Percentiles rank a stretch among this genome's conserved stretches.
phyloP scores from a whole-genome alignment of 1,140 invertebrate species.

The Sitobion miscanthi region DNA sequence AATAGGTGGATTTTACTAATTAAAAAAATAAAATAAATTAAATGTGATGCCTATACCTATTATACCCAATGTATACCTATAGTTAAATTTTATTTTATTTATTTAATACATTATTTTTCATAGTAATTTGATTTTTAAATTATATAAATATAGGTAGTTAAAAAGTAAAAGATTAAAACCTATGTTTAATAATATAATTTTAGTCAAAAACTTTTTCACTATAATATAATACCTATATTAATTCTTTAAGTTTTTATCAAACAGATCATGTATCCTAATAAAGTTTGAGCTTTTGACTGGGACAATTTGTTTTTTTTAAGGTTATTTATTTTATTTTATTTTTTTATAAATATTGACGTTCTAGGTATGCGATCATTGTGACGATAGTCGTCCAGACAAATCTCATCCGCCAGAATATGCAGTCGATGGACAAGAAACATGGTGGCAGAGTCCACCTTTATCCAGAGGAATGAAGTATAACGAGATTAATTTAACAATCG shows the following conservation, averaged over 20 bases:
- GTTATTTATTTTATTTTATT: not conserved
- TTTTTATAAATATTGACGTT: not conserved
- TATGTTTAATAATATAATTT: not conserved
- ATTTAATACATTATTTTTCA: too few species aligned
- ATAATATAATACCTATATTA: not conserved
- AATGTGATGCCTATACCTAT: too few species aligned
- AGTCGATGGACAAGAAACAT: slow-evolving; percentile 92
- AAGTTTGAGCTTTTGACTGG: not conserved
- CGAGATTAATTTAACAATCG: slow-evolving; percentile 95
- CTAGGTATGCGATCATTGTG: slow-evolving; percentile 93
- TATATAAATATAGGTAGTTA: too few species aligned
- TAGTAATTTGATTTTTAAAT: too few species aligned
- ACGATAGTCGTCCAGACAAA: slow-evolving; percentile 75
- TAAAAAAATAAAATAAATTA: too few species aligned
- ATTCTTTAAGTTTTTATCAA: not conserved
- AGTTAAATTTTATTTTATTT: too few species aligned
- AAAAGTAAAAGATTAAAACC: not conserved
- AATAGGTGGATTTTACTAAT: too few species aligned
- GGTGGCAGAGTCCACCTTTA: slow-evolving; percentile 98
- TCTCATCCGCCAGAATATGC: slow-evolving; percentile 88
- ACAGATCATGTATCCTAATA: not conserved
- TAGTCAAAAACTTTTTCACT: not conserved
- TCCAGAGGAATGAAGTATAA: slow-evolving; percentile 96
- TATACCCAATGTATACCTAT: too few species aligned
- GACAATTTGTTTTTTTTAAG: not conserved